Evolutionary conservation across 2,113 vertebrate species (phyloP), one percentile per base, ranked within the genome.

Genomic region (Nansenia antarctica): DNA sequence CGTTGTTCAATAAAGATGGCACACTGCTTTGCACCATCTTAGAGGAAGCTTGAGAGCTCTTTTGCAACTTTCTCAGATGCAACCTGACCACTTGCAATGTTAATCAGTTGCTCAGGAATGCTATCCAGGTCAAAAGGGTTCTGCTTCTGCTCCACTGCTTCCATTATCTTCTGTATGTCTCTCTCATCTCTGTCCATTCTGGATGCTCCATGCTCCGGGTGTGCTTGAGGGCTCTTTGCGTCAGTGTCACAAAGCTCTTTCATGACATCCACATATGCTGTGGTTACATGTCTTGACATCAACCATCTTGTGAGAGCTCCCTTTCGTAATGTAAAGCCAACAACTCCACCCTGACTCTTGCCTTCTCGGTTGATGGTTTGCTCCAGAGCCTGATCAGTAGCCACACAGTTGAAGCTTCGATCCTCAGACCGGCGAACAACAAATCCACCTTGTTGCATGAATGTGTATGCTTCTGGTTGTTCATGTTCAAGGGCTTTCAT

Each of bases 351-450:
- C 31, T 68, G 0, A 68, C 53, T 68, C 37, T 73, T 73, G 62
- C 70, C 70, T 32, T 72, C 70, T 31, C 49, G 62, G 20, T 72
- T 72, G 5, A 72, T 72, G 15, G 70, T 72, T 65, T 72, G 62
- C 47, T 54, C 69, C 60, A 71, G 47, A 63, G 60, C 60, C 49
- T 71, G 69, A 55, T 71, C 69, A 53, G 52, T 58, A 30, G 61
- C 61, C 49, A 72, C 62, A 55, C 70, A 72, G 62, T 65, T 72
- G 32, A 72, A 65, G 52, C 27, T 72, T 30, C 18, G 35, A 42
- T 65, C 32, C 9, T 45, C 27, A 57, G 62, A 55, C 58, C 59
- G 37, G 27, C 69, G 31, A 3, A 29, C 70, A 57, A 57, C 59
- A 63, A 70, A 63, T 9, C 60, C 58, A 54, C 60, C 69, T 62